A percentile compares a stretch with the other conserved stretches of the same genome.
Evolutionary conservation across 2,113 vertebrate genomes (phyloP).

Genomic region (Apus apus): DNA sequence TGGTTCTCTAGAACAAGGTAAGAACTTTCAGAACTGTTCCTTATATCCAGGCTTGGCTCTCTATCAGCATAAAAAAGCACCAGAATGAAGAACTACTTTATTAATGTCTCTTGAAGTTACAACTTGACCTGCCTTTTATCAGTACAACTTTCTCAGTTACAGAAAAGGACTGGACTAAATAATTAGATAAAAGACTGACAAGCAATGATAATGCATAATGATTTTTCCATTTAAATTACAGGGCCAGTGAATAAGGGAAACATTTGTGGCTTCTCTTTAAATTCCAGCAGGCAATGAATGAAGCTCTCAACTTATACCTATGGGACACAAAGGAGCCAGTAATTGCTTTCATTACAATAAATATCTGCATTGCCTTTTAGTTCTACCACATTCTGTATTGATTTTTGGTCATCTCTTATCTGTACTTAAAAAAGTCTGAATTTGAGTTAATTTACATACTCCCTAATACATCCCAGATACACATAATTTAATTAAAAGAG

Average conservation of each 20-base stretch:
- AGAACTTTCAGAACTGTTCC: neutral
- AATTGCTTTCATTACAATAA: conserved; percentile 30
- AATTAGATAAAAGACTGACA: conserved; percentile 23
- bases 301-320: neutral
- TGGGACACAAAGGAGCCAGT: neutral
- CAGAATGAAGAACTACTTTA: neutral
- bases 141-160: neutral
- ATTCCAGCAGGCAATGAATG: conserved; percentile 13
- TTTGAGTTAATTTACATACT: neutral
- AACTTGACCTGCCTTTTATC: neutral
- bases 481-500: neutral
- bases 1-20: neutral
- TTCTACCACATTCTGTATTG: neutral
- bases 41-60: neutral
- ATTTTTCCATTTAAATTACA: conserved; percentile 29
- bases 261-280: conserved; percentile 4
- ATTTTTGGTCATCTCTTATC: neutral
- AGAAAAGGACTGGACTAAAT: neutral
- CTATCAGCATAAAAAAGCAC: neutral
- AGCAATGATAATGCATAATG: neutral
- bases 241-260: neutral
- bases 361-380: neutral
- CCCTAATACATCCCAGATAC: neutral
- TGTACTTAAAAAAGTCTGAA: neutral
- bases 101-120: neutral